A percentile compares a stretch with the other conserved stretches of the same genome.
Conservation (phyloP, 2,113 vertebrate genomes). For the Phainopepla nitens region DNA sequence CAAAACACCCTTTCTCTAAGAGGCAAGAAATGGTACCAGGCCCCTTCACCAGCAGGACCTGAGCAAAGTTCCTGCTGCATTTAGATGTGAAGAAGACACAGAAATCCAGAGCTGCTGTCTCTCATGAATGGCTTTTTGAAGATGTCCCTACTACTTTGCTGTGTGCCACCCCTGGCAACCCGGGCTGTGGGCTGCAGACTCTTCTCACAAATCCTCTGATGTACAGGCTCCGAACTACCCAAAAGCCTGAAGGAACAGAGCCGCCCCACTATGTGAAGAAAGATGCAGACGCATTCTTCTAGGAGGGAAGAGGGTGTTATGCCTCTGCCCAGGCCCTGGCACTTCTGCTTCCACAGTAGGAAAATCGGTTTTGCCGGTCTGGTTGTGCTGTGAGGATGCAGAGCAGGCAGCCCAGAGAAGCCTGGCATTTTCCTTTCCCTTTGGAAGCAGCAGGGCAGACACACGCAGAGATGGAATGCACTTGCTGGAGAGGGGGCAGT, state of each 20-base stretch:
- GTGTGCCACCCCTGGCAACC: background rate
- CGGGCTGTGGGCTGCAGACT: fast-evolving
- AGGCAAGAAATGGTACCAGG: background rate
- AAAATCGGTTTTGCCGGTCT: fast-evolving
- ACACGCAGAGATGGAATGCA: constrained; percentile 6
- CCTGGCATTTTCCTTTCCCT: background rate
- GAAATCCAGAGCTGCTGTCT: background rate
- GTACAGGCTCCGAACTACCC: background rate
- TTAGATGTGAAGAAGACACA: background rate
- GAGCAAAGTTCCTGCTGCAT: background rate
- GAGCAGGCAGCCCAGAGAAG: background rate
- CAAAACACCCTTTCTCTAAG: background rate
- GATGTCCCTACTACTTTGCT: background rate
- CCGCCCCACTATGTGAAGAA: fast-evolving
- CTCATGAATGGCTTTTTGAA: fast-evolving
- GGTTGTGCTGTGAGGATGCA: background rate
- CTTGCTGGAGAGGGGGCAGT: background rate
- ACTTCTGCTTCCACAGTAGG: background rate
- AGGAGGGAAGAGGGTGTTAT: fast-evolving
- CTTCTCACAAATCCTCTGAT: background rate
- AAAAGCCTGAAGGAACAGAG: background rate
- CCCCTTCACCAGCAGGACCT: background rate
- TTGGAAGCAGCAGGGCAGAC: background rate
- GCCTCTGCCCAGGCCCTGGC: fast-evolving
- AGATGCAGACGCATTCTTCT: background rate